Percentiles rank a stretch among this genome's conserved stretches.
Conservation (phyloP, 2,797 vertebrate species). For the Lacerta agilis region DNA sequence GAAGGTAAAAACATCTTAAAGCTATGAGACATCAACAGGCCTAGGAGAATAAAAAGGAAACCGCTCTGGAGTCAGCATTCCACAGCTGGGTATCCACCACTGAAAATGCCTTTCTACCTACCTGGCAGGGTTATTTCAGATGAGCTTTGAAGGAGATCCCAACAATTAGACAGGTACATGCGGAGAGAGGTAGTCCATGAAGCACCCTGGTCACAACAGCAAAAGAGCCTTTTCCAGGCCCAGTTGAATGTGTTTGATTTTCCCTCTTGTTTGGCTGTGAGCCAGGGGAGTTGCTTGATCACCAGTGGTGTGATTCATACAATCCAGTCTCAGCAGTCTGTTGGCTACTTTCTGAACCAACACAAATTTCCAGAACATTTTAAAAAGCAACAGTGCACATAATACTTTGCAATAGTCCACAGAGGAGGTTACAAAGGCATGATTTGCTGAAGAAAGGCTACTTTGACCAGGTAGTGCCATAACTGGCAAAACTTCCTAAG, state of each 20-base stretch:
- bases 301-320: background rate
- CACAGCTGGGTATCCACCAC: background rate
- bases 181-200: background rate
- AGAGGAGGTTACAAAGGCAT: background rate
- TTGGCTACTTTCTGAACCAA: no score
- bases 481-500: background rate
- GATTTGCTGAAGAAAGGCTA: background rate
- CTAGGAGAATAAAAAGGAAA: no score
- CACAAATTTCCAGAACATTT: background rate
- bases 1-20: background rate
- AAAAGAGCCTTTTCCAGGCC: background rate
- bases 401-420: background rate
- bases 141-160: background rate
- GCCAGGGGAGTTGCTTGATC: background rate
- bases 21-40: background rate
- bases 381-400: background rate
- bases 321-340: background rate
- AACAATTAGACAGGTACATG: background rate
- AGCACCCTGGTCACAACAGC: background rate
- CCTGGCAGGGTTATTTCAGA: background rate
- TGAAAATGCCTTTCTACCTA: no score
- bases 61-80: background rate
- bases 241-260: background rate
- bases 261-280: no score
- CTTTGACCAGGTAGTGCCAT: background rate